phyloP scores from a whole-genome alignment of 1,140 invertebrate species.

The Fopius arisanus region DNA sequence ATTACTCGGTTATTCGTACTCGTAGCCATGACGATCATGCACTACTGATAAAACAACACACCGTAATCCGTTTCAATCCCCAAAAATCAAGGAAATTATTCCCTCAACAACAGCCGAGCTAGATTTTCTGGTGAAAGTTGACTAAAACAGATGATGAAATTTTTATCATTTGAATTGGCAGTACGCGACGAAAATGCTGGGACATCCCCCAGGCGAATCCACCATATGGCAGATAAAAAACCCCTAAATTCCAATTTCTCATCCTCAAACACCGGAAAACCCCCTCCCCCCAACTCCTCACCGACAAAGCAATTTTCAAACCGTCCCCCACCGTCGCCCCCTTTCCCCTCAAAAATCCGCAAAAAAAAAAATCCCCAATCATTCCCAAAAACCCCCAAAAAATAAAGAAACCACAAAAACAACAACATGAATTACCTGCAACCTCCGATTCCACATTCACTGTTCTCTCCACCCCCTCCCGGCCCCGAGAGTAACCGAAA shows the following conservation, averaged over 20 bases:
- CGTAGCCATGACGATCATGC: slow-evolving; percentile 64
- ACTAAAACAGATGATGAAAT: not conserved
- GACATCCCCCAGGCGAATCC: not conserved
- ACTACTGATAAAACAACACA: slow-evolving; percentile 66
- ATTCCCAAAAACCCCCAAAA: not conserved
- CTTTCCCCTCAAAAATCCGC: not conserved
- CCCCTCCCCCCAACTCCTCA: not conserved
- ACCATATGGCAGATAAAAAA: not conserved
- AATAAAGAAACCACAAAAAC: not conserved
- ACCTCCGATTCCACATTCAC: not conserved
- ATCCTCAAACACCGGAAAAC: not conserved
- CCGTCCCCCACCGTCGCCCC: too few relatives aligned
- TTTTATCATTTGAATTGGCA: not conserved
- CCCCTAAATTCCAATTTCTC: not conserved
- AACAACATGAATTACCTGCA: not conserved
- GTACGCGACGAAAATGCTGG: not conserved
- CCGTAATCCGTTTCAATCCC: slow-evolving; percentile 40
- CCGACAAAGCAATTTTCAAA: not conserved
- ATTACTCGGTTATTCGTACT: slow-evolving; percentile 37
- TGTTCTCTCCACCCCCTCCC: not conserved
- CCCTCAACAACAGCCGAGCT: not conserved
- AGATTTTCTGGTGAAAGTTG: not conserved
- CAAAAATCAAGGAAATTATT: not conserved
- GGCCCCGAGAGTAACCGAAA: not conserved
- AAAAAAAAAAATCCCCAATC: not conserved